A percentile compares a stretch with the other conserved stretches of the same genome.
Evolutionary conservation across 2,113 vertebrate genomes (phyloP).

Genomic region (Eonycteris spelaea): DNA sequence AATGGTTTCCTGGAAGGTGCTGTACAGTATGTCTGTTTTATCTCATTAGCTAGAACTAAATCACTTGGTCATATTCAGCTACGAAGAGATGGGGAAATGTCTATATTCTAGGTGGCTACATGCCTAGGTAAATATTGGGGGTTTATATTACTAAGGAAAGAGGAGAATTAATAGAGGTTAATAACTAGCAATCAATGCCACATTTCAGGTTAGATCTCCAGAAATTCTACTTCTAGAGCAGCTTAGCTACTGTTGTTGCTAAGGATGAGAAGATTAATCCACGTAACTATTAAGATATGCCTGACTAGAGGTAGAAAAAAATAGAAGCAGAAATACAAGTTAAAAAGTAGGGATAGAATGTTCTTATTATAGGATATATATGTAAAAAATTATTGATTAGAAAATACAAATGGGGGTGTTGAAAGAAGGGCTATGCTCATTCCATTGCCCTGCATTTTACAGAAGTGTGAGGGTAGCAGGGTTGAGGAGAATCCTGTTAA

Average conservation of each 20-base stretch:
- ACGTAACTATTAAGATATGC: not conserved
- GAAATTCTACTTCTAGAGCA: slow-evolving; percentile 43
- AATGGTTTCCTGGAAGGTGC: not conserved
- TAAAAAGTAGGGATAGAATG: not conserved
- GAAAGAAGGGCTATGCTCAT: not conserved
- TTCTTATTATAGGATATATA: slow-evolving; percentile 33
- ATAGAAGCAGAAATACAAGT: not conserved
- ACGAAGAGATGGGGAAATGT: not conserved
- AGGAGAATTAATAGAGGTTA: slow-evolving; percentile 17
- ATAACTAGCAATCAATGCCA: not conserved
- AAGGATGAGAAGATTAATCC: slow-evolving; percentile 38
- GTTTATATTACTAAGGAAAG: slow-evolving; percentile 29
- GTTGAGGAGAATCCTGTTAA: not conserved
- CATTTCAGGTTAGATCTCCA: not conserved
- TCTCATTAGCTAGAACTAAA: not conserved
- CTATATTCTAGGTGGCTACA: not conserved
- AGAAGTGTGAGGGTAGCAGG: not conserved
- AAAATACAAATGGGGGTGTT: not conserved
- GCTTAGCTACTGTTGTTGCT: slow-evolving; percentile 31
- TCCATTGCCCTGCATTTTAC: not conserved
- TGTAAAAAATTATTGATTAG: not conserved
- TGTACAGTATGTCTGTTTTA: not conserved
- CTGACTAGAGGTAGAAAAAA: not conserved
- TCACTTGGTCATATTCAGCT: not conserved
- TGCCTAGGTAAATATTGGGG: slow-evolving; percentile 2